Evolutionary conservation across 1,140 invertebrate genomes (phyloP).

Genomic region (Plectrocnemia conspersa): DNA sequence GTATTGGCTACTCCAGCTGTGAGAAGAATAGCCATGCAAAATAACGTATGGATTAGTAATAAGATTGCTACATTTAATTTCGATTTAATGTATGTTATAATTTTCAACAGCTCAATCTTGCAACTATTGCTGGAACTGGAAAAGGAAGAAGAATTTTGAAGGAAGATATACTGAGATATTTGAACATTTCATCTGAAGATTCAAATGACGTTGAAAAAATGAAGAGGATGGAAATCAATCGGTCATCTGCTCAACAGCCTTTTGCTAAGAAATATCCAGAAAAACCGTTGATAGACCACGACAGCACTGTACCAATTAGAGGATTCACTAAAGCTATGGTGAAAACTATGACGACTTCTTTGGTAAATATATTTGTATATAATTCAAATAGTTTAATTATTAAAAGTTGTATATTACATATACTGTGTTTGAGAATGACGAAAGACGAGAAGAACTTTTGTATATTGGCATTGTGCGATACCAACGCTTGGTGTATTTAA

Average conservation of each 20-base stretch:
- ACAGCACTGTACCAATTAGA: slow-evolving; percentile 50
- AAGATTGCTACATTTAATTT: background rate
- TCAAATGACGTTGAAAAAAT: slow-evolving; percentile 43
- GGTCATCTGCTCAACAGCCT: slow-evolving; percentile 20
- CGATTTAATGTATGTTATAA: background rate
- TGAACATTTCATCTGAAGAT: slow-evolving; percentile 54
- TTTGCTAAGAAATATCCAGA: slow-evolving; percentile 31
- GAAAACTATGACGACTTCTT: slow-evolving; percentile 90
- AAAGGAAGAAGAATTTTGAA: slow-evolving; percentile 90
- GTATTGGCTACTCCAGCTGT: slow-evolving; percentile 91
- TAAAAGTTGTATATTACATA: too few species aligned
- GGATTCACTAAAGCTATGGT: slow-evolving; percentile 90
- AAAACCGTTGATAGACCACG: slow-evolving; percentile 43
- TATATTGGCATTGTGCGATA: too few species aligned
- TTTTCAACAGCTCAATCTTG: slow-evolving; percentile 62
- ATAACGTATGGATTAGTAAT: slow-evolving; percentile 59
- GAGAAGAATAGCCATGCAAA: slow-evolving; percentile 83
- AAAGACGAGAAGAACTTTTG: too few species aligned
- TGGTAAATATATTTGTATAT: slow-evolving; percentile 53
- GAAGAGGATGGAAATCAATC: slow-evolving; percentile 29
- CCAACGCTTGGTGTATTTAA: too few species aligned
- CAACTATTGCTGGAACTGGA: slow-evolving; percentile 75
- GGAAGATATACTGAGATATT: slow-evolving; percentile 83
- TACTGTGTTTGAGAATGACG: too few species aligned
- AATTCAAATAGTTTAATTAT: background rate